Base-by-base conservation (phyloP, 2,888 invertebrate genomes). In the Galerucella calmariensis region DNA sequence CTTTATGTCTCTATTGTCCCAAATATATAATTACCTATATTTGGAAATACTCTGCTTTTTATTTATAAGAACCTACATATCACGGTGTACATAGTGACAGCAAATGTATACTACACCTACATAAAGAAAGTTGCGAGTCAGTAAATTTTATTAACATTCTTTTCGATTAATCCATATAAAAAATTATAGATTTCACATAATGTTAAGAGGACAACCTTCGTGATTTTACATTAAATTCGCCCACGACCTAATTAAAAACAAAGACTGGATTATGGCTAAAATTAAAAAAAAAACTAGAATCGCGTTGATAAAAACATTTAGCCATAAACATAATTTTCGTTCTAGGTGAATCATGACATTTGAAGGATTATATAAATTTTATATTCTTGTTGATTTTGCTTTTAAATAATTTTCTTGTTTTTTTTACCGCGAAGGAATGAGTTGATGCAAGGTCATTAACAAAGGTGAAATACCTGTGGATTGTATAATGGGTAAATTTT, bases 91-190 rank as follows among this genome's bases (percentile, higher is more conserved):
- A 46, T 46, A 46, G 2, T 48, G 48, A 48, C 12, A n/a, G 8
- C 14, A 51, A 51, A n/a, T n/a, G n/a, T 51, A 51, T 14, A 51
- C n/a, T n/a, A 62, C 62, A 14, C 62, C 62, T n/a, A 62, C 62
- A 41, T n/a, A 62, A 62, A 53, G 66, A 72, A 72, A 72, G 66
- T 66, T 69, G 44, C 46, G 44, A 46, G 69, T 48, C 48, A 8
- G 51, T 51, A 51, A 51, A 51, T 51, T 51, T 6, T 8, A 51
- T 51, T 51, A n/a, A 51, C 14, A n/a, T 51, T 51, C 51, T 51
- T 51, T 51, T n/a, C n/a, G n/a, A n/a, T n/a, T n/a, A 51, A 4
- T 51, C 5, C 14, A n/a, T 51, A n/a, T n/a, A 51, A 51, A 51
- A 41, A 41, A 41, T 14, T 51, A 51, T 51, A 51, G 14, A 51